phyloP scores from a whole-genome alignment of 1,140 invertebrate genomes.

The Neocloeon triangulifer region DNA sequence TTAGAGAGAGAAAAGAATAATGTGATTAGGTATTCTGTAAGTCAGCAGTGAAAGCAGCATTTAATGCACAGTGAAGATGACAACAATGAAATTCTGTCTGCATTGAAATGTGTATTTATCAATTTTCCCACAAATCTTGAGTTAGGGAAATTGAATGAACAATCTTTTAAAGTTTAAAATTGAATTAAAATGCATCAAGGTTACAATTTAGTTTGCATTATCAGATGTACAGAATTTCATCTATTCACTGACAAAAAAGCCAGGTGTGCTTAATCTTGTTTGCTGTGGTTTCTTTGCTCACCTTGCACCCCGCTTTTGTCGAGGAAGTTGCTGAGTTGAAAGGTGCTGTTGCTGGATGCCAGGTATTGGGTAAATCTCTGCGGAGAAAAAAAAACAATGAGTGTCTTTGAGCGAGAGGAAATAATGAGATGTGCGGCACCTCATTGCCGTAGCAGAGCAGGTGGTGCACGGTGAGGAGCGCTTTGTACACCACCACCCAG shows the following conservation, averaged over 20 bases:
- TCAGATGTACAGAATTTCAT: background rate
- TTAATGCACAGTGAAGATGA: background rate
- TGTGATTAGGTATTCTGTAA: slow-evolving; percentile 3
- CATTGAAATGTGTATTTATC: too few species aligned
- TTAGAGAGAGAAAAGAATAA: slow-evolving; percentile 5
- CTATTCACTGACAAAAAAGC: background rate
- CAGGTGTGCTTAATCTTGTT: background rate
- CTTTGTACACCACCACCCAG: slow-evolving; percentile 98
- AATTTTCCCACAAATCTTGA: too few species aligned
- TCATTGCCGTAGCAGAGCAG: slow-evolving; percentile 99
- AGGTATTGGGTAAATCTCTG: slow-evolving; percentile 99
- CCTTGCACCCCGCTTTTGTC: slow-evolving; percentile 92
- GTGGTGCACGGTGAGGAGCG: slow-evolving; percentile 95
- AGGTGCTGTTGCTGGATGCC: slow-evolving; percentile 96
- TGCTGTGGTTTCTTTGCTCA: slow-evolving; percentile 21
- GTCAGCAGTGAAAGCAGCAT: slow-evolving; percentile 6
- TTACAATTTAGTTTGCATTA: background rate
- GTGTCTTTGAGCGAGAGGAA: background rate
- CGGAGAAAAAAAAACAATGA: slow-evolving; percentile 22
- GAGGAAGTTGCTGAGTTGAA: slow-evolving; percentile 91
- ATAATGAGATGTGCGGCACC: slow-evolving; percentile 27
- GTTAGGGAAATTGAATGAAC: too few species aligned
- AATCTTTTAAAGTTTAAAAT: too few species aligned
- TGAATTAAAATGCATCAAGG: background rate
- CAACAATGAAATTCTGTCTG: slow-evolving; percentile 2